Conservation (phyloP, 2,797 vertebrate genomes). For the Myripristis jacobus region DNA sequence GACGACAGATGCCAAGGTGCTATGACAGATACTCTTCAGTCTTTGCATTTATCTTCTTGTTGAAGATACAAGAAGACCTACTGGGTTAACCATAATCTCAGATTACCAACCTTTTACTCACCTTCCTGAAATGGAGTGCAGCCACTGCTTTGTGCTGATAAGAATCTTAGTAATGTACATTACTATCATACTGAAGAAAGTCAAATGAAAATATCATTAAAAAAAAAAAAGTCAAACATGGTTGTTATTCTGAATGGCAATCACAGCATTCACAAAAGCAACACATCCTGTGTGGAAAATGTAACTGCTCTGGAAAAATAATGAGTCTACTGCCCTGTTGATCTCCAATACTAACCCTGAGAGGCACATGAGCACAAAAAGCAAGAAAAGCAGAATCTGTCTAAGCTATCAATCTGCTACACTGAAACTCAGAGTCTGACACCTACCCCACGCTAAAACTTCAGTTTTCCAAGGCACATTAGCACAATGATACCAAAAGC, state of each 20-base stretch:
- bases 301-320: neutral
- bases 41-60: slow-evolving; percentile 35
- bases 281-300: neutral
- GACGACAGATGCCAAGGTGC: too few species aligned
- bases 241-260: neutral
- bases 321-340: slow-evolving; percentile 51
- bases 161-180: slow-evolving; percentile 2
- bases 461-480: slow-evolving; percentile 28
- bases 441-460: slow-evolving; percentile 20
- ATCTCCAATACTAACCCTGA: slow-evolving; percentile 72
- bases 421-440: slow-evolving; percentile 9
- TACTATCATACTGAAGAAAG: neutral
- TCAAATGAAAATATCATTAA: slow-evolving; percentile 8
- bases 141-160: neutral
- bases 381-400: neutral
- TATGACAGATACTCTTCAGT: too few species aligned
- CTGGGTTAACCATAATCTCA: neutral
- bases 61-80: slow-evolving; percentile 21
- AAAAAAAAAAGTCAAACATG: slow-evolving; percentile 5
- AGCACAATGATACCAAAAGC: slow-evolving; percentile 33
- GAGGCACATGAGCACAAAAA: slow-evolving; percentile 43
- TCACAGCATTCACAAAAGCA: too few species aligned
- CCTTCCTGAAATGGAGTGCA: slow-evolving; percentile 10
- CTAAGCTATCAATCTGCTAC: slow-evolving; percentile 8
- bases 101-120: neutral